Evolutionary conservation across 2,888 invertebrate species (phyloP).

Genomic region (Ctenicera cuprea): DNA sequence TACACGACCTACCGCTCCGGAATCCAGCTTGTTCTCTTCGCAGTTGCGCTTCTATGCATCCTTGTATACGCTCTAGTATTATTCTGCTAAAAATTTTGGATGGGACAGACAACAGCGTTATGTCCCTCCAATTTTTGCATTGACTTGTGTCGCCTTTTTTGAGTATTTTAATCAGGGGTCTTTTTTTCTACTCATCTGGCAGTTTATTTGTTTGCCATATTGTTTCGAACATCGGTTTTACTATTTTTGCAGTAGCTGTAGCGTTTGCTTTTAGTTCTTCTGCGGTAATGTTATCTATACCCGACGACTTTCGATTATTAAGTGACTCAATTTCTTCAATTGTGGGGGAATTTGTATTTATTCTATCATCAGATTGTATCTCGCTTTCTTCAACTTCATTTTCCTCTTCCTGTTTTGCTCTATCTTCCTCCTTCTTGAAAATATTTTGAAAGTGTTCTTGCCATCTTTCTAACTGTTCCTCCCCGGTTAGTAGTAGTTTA

Average conservation of each 20-base stretch:
- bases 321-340: slow-evolving; percentile 2
- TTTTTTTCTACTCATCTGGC: slow-evolving; percentile 4
- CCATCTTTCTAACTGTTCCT: slow-evolving; percentile 12
- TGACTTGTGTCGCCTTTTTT: neutral
- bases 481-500: no score
- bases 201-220: slow-evolving; percentile 10
- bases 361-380: neutral
- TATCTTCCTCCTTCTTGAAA: neutral
- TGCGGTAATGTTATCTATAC: neutral
- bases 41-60: slow-evolving; percentile 3
- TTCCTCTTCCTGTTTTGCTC: neutral
- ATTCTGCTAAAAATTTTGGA: neutral
- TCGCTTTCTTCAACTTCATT: neutral
- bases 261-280: slow-evolving; percentile 1
- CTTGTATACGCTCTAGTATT: neutral
- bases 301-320: neutral
- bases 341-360: neutral
- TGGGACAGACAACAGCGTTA: neutral
- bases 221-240: neutral
- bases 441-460: slow-evolving; percentile 7
- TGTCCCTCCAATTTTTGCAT: neutral
- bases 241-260: neutral
- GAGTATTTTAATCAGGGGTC: neutral
- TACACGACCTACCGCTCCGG: neutral
- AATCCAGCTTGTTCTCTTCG: slow-evolving; percentile 12